Evolutionary conservation across 92 coral and sea anemone species (phyloP).

Genomic region (Nematostella vectensis): DNA sequence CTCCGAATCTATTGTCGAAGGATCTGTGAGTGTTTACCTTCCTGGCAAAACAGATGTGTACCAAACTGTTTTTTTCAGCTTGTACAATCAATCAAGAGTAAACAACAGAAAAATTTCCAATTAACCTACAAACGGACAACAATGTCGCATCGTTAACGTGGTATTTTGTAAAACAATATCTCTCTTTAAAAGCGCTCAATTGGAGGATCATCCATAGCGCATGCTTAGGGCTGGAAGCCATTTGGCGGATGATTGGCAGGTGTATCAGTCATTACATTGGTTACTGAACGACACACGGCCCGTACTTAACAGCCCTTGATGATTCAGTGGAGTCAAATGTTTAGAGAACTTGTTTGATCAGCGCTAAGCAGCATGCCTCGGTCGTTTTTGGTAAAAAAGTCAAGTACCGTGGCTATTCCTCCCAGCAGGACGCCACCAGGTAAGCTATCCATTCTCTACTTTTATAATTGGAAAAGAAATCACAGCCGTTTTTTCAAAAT

Average conservation of each 20-base stretch:
- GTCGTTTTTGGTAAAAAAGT: constrained; percentile 82
- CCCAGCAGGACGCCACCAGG: constrained; percentile 55
- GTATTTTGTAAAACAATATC: constrained; percentile 80
- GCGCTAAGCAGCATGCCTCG: constrained; percentile 45
- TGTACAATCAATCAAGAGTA: constrained; percentile 6
- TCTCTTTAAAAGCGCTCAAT: constrained; percentile 76
- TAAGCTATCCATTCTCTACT: constrained; percentile 8
- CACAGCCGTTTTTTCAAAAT: no score
- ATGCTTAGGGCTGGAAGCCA: constrained; percentile 61
- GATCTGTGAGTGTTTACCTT: no score
- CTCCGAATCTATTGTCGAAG: no score
- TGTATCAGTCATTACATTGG: constrained; percentile 79
- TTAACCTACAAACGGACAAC: constrained; percentile 76
- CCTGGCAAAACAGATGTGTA: no score
- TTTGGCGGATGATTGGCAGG: constrained; percentile 78
- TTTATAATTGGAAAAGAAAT: not conserved
- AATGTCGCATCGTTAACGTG: constrained; percentile 76
- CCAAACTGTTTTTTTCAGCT: not conserved
- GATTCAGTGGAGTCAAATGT: constrained; percentile 64
- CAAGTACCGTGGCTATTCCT: constrained; percentile 13
- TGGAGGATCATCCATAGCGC: constrained; percentile 33
- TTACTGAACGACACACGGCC: constrained; percentile 52
- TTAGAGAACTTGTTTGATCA: constrained; percentile 32
- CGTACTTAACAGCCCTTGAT: constrained; percentile 60
- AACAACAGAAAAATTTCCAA: constrained; percentile 77